A percentile compares a stretch with the other conserved stretches of the same genome.
Conservation (phyloP, 2,797 vertebrate species). For the Delichon dasypus region DNA sequence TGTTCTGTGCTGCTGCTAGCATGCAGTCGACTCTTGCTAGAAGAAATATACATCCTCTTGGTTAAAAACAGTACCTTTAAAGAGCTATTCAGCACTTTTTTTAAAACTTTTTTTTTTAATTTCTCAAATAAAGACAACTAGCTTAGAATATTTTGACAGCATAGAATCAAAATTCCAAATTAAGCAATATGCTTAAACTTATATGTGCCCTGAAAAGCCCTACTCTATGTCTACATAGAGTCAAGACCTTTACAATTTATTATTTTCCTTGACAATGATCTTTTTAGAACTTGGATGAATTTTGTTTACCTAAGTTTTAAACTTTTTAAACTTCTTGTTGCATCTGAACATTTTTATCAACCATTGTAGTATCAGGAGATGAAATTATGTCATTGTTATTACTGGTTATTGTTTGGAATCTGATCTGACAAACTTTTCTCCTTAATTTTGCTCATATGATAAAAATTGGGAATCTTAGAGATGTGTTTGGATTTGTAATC, state of each 20-base stretch:
- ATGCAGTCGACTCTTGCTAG: background rate
- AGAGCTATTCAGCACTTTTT: background rate
- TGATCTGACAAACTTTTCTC: background rate
- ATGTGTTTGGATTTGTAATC: background rate
- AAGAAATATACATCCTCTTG: background rate
- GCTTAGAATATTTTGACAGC: background rate
- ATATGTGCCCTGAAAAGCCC: background rate
- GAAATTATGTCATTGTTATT: background rate
- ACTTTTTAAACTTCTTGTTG: background rate
- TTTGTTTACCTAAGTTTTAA: background rate
- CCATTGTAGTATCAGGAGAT: background rate
- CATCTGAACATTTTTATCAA: background rate
- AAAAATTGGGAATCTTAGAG: background rate
- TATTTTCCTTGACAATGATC: background rate
- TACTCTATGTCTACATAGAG: background rate
- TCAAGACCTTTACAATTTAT: background rate
- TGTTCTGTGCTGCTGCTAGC: background rate
- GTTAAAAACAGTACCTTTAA: background rate
- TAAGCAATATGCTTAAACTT: background rate
- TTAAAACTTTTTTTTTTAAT: background rate
- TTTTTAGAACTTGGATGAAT: background rate
- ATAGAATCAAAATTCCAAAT: background rate
- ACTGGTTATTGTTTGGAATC: background rate
- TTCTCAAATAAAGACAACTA: background rate
- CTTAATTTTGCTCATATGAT: background rate